Evolutionary conservation across 2,888 invertebrate genomes (phyloP).

Genomic region (Zygothrica quintamaculata): DNA sequence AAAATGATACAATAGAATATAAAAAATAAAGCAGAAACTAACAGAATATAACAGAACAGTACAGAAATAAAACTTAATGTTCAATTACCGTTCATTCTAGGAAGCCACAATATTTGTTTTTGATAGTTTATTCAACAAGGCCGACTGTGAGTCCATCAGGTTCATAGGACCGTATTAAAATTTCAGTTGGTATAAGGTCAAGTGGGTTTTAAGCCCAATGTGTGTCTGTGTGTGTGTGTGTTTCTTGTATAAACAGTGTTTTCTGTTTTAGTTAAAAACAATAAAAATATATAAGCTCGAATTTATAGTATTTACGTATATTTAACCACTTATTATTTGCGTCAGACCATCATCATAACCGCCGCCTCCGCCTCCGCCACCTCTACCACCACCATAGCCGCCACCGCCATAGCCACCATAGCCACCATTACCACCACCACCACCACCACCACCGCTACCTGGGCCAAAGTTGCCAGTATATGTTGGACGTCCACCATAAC

Average conservation of each 20-base stretch:
- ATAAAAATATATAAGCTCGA: not conserved
- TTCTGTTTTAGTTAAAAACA: not conserved
- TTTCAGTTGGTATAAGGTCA: too few species aligned
- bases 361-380: slow-evolving; percentile 25
- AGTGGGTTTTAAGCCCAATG: too few species aligned
- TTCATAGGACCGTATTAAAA: too few species aligned
- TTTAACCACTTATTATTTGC: slow-evolving; percentile 63
- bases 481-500: slow-evolving; percentile 47
- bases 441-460: slow-evolving; percentile 30
- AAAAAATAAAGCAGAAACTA: too few species aligned
- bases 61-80: too few species aligned
- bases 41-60: too few species aligned
- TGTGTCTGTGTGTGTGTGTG: too few species aligned
- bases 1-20: too few species aligned
- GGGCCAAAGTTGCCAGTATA: slow-evolving; percentile 67
- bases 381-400: slow-evolving; percentile 41
- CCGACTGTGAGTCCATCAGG: too few species aligned
- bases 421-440: slow-evolving; percentile 19
- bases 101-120: too few species aligned
- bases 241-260: not conserved
- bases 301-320: not conserved
- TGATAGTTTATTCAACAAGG: too few species aligned
- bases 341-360: slow-evolving; percentile 59
- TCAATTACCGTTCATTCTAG: too few species aligned
- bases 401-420: slow-evolving; percentile 59